These are phyloP conservation scores for Hoplostethus atlanticus DNA, from an alignment of 2,797 vertebrate species.

Conservation along the genomic window DNA sequence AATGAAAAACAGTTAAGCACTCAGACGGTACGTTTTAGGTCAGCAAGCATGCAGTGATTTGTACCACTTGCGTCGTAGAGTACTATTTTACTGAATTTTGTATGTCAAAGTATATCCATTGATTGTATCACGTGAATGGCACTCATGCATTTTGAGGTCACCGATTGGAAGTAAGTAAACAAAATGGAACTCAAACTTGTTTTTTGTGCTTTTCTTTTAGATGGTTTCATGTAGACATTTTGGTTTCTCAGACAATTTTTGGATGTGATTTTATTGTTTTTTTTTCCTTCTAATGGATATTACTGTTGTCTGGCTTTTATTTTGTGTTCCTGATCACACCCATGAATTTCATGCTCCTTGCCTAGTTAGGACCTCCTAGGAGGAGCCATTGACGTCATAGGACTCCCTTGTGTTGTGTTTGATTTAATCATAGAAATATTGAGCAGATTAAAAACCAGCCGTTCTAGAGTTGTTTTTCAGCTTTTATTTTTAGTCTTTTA, in stretches of 20 bases:
- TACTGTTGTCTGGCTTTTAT: background rate
- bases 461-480: too few relatives aligned
- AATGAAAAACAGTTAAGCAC: conserved; percentile 14
- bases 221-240: background rate
- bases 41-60: conserved; percentile 65
- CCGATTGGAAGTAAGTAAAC: conserved; percentile 57
- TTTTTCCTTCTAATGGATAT: background rate
- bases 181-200: conserved; percentile 47
- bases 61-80: conserved; percentile 73
- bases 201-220: conserved; percentile 28
- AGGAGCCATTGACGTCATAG: background rate
- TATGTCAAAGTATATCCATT: conserved; percentile 73
- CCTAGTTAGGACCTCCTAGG: background rate
- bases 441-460: too few relatives aligned
- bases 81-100: conserved; percentile 82
- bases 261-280: too few relatives aligned
- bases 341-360: conserved; percentile 1
- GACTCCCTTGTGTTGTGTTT: too few relatives aligned
- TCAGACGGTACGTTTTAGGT: conserved; percentile 43
- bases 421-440: background rate
- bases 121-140: conserved; percentile 69
- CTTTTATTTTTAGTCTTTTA: too few relatives aligned
- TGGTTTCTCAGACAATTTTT: background rate
- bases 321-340: conserved; percentile 7
- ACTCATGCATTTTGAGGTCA: conserved; percentile 72